Base-by-base conservation (phyloP, 2,888 invertebrate species). In the Stenotaenia linearis region DNA sequence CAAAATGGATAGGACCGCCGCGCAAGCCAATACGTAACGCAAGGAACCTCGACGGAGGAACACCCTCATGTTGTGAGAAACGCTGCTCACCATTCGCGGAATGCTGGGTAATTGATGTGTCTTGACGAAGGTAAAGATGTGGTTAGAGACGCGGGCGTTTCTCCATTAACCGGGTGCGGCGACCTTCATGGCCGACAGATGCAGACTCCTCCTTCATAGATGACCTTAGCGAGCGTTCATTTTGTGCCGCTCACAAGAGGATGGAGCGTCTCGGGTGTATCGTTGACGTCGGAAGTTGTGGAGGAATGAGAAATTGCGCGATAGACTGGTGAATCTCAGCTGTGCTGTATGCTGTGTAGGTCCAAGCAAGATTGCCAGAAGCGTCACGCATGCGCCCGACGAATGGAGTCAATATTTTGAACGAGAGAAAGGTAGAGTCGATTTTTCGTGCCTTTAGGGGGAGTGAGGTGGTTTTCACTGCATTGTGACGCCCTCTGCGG, bases 31-130 rank as follows among this genome's bases (percentile, higher is more conserved):
- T n/a, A 69, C 80, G 35, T 81, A 77, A 25, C 80, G 81, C 37
- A 81, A 56, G 10, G 78, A 79, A 21, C 81, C 80, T 15, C 81
- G 61, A 12, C 81, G 79, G n/a, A 81, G 77, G 18, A 81, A 56
- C 35, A 77, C 40, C 35, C 40, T 28, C 77, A 45, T 45, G 45
- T 37, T 45, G 77, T 75, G 75, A 37, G 23, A 21, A 30, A 37
- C 35, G 75, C 15, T 12, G 75, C 75, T 37, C 35, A 75, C 32
- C 35, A 37, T 37, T 75, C 21, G 75, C n/a, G 50, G 50, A 50
- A 50, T 50, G 50, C 50, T 50, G 50, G 50, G 50, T 50, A 69
- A 69, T 69, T 69, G 69, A 69, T 69, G 69, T 28, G 69, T 50
- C 50, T 50, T 50, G 50, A 50, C 50, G 50, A 50, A 69, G 69